A percentile compares a stretch with the other conserved stretches of the same genome.
phyloP scores from a whole-genome alignment of 2,888 invertebrate genomes.

The Bhutanitis thaidina region DNA sequence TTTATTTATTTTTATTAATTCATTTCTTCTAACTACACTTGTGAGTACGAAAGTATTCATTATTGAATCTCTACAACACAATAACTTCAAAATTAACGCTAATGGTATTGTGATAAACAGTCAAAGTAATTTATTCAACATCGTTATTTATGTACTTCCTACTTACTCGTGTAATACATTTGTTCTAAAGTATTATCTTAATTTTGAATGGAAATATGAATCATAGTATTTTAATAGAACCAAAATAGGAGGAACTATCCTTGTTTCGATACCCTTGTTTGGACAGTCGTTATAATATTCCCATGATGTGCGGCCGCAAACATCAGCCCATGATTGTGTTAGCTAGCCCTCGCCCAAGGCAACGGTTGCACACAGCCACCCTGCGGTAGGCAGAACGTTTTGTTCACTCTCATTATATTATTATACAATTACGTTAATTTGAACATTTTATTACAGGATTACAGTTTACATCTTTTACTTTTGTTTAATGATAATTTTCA shows the following conservation, averaged over 20 bases:
- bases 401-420: slow-evolving; percentile 6
- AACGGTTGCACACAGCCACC: slow-evolving; percentile 3
- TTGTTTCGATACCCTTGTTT: slow-evolving; percentile 18
- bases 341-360: slow-evolving; percentile 17
- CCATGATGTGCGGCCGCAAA: slow-evolving; percentile 20
- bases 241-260: not conserved
- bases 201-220: too few species aligned
- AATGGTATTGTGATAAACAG: too few species aligned
- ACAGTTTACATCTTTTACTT: not conserved
- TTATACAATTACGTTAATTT: slow-evolving; percentile 12
- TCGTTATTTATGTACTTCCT: too few species aligned
- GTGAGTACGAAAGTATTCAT: too few species aligned
- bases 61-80: too few species aligned
- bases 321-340: slow-evolving; percentile 16
- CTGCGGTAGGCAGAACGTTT: not conserved
- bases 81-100: too few species aligned
- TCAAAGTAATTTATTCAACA: too few species aligned
- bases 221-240: too few species aligned
- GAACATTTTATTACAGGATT: slow-evolving; percentile 18
- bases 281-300: slow-evolving; percentile 19
- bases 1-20: too few species aligned
- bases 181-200: too few species aligned
- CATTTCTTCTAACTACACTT: too few species aligned
- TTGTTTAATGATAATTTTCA: not conserved
- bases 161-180: too few species aligned